Percentiles rank a stretch among this genome's conserved stretches.
Evolutionary conservation across 2,113 vertebrate genomes (phyloP).

Genomic region (Phaethornis superciliosus): DNA sequence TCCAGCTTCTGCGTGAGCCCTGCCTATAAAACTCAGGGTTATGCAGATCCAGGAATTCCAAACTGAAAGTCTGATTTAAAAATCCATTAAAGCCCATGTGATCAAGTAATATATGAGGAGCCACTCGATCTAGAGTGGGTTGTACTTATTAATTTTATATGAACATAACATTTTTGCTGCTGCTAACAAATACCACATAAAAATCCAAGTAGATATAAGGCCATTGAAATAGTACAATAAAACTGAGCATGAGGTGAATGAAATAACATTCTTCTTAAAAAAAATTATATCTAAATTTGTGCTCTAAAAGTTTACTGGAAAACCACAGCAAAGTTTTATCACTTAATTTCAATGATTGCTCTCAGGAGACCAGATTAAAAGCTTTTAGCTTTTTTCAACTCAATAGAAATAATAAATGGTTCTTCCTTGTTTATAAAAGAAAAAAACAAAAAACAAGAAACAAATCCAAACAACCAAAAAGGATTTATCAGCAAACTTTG

Average conservation of each 20-base stretch:
- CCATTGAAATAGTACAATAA: background rate
- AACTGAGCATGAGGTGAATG: background rate
- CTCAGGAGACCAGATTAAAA: background rate
- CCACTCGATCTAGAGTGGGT: background rate
- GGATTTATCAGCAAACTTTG: background rate
- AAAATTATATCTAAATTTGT: background rate
- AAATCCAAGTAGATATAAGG: background rate
- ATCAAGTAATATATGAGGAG: background rate
- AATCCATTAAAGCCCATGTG: background rate
- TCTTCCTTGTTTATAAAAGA: background rate
- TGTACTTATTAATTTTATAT: background rate
- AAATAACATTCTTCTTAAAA: background rate
- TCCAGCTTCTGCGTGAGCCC: background rate
- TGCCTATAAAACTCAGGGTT: background rate
- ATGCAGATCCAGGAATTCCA: background rate
- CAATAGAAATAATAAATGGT: background rate
- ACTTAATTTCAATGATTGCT: background rate
- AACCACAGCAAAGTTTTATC: background rate
- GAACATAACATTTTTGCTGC: background rate
- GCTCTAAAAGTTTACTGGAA: background rate
- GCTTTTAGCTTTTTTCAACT: background rate
- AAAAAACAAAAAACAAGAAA: background rate
- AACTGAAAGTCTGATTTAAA: background rate
- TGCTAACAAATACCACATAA: background rate
- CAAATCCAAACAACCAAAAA: too few species aligned